These are phyloP conservation scores for Periophthalmus magnuspinnatus DNA, from an alignment of 2,797 vertebrate species.

Conservation along the genomic window DNA sequence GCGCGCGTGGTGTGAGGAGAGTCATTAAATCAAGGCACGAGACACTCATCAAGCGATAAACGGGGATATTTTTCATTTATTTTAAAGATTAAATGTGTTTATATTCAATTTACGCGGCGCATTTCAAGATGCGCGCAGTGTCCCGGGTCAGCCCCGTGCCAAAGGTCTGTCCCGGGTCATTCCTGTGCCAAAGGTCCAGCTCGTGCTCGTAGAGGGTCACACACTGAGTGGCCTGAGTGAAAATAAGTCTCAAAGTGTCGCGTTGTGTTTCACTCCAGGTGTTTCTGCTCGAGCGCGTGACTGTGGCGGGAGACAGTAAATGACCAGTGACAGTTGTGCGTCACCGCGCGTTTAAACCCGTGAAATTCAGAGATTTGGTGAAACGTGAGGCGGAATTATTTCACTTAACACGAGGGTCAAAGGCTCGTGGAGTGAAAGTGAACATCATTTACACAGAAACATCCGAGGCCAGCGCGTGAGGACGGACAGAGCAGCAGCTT, in stretches of 20 bases:
- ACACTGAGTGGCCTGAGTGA: neutral
- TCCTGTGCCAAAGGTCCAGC: neutral
- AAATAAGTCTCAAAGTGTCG: too few species aligned
- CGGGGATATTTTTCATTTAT: neutral
- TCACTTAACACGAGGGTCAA: neutral
- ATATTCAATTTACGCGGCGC: neutral
- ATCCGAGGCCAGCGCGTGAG: neutral
- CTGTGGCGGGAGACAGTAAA: neutral
- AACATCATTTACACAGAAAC: neutral
- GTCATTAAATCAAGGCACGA: neutral
- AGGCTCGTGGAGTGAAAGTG: neutral
- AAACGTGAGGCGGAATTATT: neutral
- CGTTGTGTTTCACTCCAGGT: too few species aligned
- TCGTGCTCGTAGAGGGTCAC: neutral
- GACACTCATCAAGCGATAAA: neutral
- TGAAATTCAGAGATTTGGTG: neutral
- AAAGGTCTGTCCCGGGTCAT: too few species aligned
- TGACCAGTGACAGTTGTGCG: neutral
- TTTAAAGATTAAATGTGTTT: neutral
- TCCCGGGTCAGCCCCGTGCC: too few species aligned
- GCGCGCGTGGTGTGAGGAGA: neutral
- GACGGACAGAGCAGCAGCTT: slow-evolving; percentile 1
- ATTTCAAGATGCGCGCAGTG: too few species aligned
- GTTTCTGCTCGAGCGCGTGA: too few species aligned
- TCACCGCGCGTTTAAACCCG: neutral